Evolutionary conservation across 2,888 invertebrate species (phyloP), one percentile per base, ranked within the genome.

Genomic region (Sthenelais limicola): DNA sequence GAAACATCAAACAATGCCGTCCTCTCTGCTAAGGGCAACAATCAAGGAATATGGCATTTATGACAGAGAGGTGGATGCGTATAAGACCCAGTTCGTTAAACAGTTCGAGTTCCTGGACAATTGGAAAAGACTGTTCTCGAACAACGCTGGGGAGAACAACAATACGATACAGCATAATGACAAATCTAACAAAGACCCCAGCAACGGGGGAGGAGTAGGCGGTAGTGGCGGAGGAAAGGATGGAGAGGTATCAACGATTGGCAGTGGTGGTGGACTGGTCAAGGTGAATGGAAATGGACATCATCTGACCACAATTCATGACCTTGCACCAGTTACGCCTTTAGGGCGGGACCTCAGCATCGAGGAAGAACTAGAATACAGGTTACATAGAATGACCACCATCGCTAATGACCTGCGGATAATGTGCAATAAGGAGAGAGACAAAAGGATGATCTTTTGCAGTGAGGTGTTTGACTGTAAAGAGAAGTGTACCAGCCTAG

Each of bases 31-130:
- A 7, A 30, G 71, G 1, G 58, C 58, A 28, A 71, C 71, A 12
- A 71, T 71, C 47, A 35, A 51, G 62, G 71, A 71, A 33, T 71
- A 71, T 24, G 71, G 58, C 24, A 56, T 71, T 21, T 71, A 58
- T 26, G 56, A 56, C 26, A 71, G 49, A 32, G 58, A 58, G 30
- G 62, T 56, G 21, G 58, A 71, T 24, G 62, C 56, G 3, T 71
- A 56, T 21, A 58, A 43, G 58, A 33, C 48, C 43, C 43, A 62
- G 48, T 56, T 71, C 24, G 33, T 48, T 28, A 26, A 47, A 30
- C 15, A 62, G 35, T 71, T 71, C 21, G 62, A 47, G 21, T 71
- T 71, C 24, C 30, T 71, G 1, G 71, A 71, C 21, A 21, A 26
- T n/a, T 67, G 67, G 67, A 48, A 48, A 48, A n/a, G 49, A 24